These are phyloP conservation scores for Sporophila hypoxantha DNA, from an alignment of 2,113 vertebrate species.

Conservation along the genomic window DNA sequence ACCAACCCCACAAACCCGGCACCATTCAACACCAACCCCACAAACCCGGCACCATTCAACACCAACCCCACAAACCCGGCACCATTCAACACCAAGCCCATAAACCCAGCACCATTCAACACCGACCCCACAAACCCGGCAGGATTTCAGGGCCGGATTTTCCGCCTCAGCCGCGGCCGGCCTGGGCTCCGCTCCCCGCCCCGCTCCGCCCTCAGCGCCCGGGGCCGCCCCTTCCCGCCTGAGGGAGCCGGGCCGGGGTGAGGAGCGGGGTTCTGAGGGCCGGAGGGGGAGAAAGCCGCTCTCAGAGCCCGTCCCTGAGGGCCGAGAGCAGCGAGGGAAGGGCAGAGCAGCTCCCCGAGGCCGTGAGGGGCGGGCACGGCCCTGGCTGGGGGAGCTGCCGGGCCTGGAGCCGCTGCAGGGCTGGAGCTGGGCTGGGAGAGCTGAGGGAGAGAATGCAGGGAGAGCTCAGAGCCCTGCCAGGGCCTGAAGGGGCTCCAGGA, in stretches of 20 bases:
- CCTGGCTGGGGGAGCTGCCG: background rate
- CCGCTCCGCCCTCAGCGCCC: background rate
- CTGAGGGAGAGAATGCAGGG: background rate
- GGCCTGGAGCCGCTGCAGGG: background rate
- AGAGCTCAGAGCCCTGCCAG: background rate
- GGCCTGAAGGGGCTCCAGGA: background rate
- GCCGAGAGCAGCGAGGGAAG: background rate
- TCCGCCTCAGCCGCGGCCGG: background rate
- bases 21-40: too few relatives aligned
- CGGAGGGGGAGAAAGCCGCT: fast-evolving
- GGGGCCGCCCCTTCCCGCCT: background rate
- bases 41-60: too few relatives aligned
- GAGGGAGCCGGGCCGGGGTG: background rate
- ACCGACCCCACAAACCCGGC: too few relatives aligned
- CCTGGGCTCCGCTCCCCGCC: background rate
- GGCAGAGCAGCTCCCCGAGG: background rate
- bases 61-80: too few relatives aligned
- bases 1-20: too few relatives aligned
- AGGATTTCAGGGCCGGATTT: background rate
- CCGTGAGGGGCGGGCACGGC: background rate
- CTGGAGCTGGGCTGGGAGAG: background rate
- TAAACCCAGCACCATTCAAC: fast-evolving
- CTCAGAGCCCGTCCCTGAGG: too few relatives aligned
- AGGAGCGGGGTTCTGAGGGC: fast-evolving
- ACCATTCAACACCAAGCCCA: too few relatives aligned